Percentiles rank a stretch among this genome's conserved stretches.
These are phyloP conservation scores for Myotis yumanensis DNA, from an alignment of 2,113 vertebrate species.

Conservation along the genomic window DNA sequence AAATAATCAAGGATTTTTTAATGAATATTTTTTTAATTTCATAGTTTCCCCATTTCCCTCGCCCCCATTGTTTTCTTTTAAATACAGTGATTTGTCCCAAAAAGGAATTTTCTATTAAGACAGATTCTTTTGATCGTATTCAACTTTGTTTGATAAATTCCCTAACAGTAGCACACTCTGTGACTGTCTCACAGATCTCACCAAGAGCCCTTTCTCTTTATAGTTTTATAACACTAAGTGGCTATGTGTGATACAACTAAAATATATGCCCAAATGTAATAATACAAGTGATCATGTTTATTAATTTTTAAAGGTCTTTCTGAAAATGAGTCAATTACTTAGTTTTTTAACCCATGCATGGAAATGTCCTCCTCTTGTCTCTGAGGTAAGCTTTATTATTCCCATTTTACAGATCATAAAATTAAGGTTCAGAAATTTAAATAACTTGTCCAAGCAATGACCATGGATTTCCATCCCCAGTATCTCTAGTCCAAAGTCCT, in stretches of 20 bases:
- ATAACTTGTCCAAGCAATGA: not conserved
- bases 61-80: not conserved
- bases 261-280: not conserved
- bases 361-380: slow-evolving; percentile 9
- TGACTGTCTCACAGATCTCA: not conserved
- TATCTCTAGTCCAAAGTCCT: not conserved
- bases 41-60: slow-evolving; percentile 27
- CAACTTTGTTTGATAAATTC: slow-evolving; percentile 6
- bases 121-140: slow-evolving; percentile 4
- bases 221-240: not conserved
- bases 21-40: slow-evolving; percentile 26
- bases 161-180: not conserved
- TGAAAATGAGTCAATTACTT: slow-evolving; percentile 35
- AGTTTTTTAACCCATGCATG: not conserved
- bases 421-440: slow-evolving; percentile 44
- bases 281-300: not conserved
- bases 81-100: slow-evolving; percentile 10
- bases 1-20: slow-evolving; percentile 23
- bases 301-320: slow-evolving; percentile 41
- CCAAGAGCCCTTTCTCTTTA: not conserved
- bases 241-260: not conserved
- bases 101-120: slow-evolving; percentile 33
- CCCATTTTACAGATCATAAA: slow-evolving; percentile 36
- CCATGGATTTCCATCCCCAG: not conserved
- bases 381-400: not conserved